A percentile compares a stretch with the other conserved stretches of the same genome.
Evolutionary conservation across 2,888 invertebrate genomes (phyloP).

Genomic region (Steinernema carpocapsae): DNA sequence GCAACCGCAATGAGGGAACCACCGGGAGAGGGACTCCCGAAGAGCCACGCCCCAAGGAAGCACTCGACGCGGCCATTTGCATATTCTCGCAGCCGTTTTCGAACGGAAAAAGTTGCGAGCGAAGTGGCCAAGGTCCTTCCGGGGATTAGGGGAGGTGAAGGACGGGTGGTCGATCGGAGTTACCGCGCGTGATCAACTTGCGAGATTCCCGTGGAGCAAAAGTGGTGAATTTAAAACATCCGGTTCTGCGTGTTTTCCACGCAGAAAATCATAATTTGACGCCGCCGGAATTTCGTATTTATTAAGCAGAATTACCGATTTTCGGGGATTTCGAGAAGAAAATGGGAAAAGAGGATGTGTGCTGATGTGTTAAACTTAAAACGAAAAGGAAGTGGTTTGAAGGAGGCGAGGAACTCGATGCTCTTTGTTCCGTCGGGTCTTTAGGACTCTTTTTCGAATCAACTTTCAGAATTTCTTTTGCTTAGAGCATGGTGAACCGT

Average conservation of each 20-base stretch:
- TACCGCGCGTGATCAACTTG: neutral
- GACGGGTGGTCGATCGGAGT: neutral
- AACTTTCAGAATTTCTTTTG: too few species aligned
- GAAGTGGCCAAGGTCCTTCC: too few species aligned
- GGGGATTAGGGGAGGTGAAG: neutral
- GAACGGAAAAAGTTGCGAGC: slow-evolving; percentile 21
- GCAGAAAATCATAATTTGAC: slow-evolving; percentile 8
- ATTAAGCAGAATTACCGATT: too few species aligned
- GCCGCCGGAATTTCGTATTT: neutral
- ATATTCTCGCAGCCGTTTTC: slow-evolving; percentile 30
- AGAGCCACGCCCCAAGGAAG: neutral
- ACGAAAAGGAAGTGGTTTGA: too few species aligned
- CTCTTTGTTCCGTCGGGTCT: too few species aligned
- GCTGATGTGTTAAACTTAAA: too few species aligned
- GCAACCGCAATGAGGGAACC: slow-evolving; percentile 12
- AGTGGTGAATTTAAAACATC: neutral
- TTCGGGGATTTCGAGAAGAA: too few species aligned
- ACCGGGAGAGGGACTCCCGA: neutral
- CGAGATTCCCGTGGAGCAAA: too few species aligned
- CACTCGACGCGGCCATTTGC: slow-evolving; percentile 26
- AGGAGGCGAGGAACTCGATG: too few species aligned
- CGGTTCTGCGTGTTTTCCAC: neutral
- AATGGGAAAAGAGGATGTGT: too few species aligned
- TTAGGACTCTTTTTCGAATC: too few species aligned
- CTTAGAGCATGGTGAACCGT: too few species aligned